Conservation (phyloP, 2,113 vertebrate species). For the Pogona vitticeps region DNA sequence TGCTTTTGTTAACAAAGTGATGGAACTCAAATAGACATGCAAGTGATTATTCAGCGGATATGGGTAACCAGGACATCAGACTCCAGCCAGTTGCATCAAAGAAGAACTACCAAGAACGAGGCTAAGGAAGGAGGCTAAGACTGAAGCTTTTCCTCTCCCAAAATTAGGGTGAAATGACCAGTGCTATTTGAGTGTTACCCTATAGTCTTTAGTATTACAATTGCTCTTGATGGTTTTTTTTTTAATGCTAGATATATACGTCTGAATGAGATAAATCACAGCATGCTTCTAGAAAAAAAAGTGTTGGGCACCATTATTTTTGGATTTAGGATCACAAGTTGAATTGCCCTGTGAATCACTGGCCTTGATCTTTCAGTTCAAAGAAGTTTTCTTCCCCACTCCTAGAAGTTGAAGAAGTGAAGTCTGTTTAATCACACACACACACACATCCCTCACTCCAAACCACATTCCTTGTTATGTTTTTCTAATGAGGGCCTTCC, state of each 20-base stretch:
- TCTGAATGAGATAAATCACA: neutral
- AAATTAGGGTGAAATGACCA: neutral
- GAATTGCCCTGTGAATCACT: neutral
- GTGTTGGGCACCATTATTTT: neutral
- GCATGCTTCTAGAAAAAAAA: neutral
- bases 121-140: neutral
- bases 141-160: neutral
- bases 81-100: neutral
- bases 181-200: fast-evolving
- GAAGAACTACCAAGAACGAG: neutral
- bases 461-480: neutral
- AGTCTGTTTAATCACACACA: neutral
- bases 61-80: neutral
- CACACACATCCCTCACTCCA: neutral
- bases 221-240: neutral
- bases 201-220: neutral
- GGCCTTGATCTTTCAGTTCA: neutral
- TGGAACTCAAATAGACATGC: neutral
- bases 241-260: neutral
- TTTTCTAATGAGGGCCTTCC: too few species aligned
- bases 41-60: neutral
- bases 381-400: neutral
- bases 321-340: neutral
- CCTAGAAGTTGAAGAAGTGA: neutral
- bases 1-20: conserved; percentile 3